A percentile compares a stretch with the other conserved stretches of the same genome.
These are phyloP conservation scores for Drosophila paranaensis DNA, from an alignment of 2,888 invertebrate genomes.

Conservation along the genomic window DNA sequence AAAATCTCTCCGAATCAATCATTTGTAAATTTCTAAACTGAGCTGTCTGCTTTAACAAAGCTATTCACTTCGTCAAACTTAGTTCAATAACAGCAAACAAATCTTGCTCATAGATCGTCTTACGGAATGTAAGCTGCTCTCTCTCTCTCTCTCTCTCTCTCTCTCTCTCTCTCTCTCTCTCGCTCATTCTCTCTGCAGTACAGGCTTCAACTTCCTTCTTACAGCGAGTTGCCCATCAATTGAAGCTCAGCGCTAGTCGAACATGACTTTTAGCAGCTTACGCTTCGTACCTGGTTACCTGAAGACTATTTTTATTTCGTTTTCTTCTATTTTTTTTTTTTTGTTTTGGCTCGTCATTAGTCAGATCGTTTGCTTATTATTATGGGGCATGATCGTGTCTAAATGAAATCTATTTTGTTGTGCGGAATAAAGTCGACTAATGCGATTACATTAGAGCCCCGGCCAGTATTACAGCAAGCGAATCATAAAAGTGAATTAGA, in stretches of 20 bases:
- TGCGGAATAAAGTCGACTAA: conserved; percentile 67
- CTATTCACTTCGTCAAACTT: conserved; percentile 9
- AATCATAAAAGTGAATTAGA: conserved; percentile 73
- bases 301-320: conserved; percentile 1
- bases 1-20: conserved; percentile 1
- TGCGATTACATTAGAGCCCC: conserved; percentile 78
- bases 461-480: conserved; percentile 52
- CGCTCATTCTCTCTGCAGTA: background rate
- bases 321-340: background rate
- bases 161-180: background rate
- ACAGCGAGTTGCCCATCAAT: conserved; percentile 22
- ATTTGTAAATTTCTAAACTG: background rate
- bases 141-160: background rate
- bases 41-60: background rate
- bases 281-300: conserved; percentile 54
- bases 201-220: conserved; percentile 23
- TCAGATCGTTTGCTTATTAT: conserved; percentile 67
- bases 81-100: conserved; percentile 2
- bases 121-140: conserved; percentile 18
- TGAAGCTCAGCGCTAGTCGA: conserved; percentile 13
- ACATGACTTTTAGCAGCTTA: conserved; percentile 75
- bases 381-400: conserved; percentile 77
- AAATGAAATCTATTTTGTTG: conserved; percentile 75
- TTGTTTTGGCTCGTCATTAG: conserved; percentile 71
- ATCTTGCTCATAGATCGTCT: conserved; percentile 6